Percentiles rank a stretch among this genome's conserved stretches.
These are phyloP conservation scores for Drosophila hamatofila DNA, from an alignment of 2,888 invertebrate species.

Conservation along the genomic window DNA sequence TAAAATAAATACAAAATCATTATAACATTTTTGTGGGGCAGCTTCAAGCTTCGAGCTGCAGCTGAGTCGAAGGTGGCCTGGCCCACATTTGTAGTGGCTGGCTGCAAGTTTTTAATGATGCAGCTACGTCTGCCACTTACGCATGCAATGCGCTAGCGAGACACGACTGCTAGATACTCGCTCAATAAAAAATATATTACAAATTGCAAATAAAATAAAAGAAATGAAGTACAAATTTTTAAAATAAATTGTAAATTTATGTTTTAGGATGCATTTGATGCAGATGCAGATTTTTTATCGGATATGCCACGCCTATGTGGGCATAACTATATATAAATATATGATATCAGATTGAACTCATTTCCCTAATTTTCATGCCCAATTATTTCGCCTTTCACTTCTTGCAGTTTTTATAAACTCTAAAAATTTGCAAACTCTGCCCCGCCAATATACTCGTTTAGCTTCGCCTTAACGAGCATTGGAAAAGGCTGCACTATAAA, in stretches of 20 bases:
- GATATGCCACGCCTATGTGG: background rate
- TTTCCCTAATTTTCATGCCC: background rate
- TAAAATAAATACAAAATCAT: constrained; percentile 77
- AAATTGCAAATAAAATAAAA: too few relatives aligned
- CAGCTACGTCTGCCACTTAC: constrained; percentile 47
- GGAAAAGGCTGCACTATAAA: constrained; percentile 37
- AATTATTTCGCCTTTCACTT: background rate
- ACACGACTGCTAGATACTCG: background rate
- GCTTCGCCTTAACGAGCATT: background rate
- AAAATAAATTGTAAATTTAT: background rate
- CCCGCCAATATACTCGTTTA: background rate
- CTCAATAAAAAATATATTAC: background rate
- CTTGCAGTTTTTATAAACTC: background rate
- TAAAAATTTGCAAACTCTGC: background rate
- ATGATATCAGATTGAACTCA: background rate
- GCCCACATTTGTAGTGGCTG: constrained; percentile 72
- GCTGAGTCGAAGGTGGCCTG: constrained; percentile 34
- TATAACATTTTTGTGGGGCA: constrained; percentile 53
- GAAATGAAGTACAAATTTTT: background rate
- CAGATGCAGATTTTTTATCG: background rate
- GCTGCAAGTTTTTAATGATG: constrained; percentile 76
- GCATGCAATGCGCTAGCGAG: constrained; percentile 17
- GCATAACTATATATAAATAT: background rate
- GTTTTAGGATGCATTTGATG: too few relatives aligned
- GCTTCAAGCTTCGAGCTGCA: background rate